phyloP scores from a whole-genome alignment of 2,113 vertebrate species.

The Ailuropoda melanoleuca region DNA sequence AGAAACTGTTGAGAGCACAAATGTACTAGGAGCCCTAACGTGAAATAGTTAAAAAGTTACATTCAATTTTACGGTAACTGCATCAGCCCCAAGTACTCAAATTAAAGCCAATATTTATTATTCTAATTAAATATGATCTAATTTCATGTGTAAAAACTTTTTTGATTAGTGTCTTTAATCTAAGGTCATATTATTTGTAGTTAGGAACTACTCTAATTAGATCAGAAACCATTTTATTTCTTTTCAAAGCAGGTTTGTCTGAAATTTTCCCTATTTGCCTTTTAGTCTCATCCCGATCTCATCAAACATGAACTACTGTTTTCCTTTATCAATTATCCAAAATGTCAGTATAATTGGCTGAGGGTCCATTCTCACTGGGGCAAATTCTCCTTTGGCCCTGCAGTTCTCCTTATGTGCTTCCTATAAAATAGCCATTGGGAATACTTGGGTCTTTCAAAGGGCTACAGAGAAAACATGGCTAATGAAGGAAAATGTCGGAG shows the following conservation, averaged over 20 bases:
- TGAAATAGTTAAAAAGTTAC: neutral
- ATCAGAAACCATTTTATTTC: neutral
- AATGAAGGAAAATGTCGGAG: neutral
- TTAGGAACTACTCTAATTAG: neutral
- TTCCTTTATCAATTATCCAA: neutral
- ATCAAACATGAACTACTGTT: neutral
- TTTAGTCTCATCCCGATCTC: neutral
- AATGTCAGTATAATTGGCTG: neutral
- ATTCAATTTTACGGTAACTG: neutral
- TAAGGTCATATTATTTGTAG: neutral
- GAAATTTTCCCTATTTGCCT: neutral
- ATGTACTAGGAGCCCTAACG: accelerated
- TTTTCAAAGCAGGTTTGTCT: neutral
- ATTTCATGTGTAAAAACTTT: neutral
- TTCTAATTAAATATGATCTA: conserved; percentile 3
- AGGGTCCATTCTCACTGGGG: neutral
- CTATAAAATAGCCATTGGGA: neutral
- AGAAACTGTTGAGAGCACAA: neutral
- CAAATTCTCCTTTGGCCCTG: neutral
- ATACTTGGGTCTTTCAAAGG: neutral
- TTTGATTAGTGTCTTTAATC: neutral
- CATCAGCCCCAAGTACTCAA: neutral
- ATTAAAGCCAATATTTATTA: neutral
- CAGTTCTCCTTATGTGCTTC: neutral
- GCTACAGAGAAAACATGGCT: neutral